Percentiles rank a stretch among this genome's conserved stretches.
phyloP scores from a whole-genome alignment of 2,113 vertebrate genomes.

The Urocolius indicus region DNA sequence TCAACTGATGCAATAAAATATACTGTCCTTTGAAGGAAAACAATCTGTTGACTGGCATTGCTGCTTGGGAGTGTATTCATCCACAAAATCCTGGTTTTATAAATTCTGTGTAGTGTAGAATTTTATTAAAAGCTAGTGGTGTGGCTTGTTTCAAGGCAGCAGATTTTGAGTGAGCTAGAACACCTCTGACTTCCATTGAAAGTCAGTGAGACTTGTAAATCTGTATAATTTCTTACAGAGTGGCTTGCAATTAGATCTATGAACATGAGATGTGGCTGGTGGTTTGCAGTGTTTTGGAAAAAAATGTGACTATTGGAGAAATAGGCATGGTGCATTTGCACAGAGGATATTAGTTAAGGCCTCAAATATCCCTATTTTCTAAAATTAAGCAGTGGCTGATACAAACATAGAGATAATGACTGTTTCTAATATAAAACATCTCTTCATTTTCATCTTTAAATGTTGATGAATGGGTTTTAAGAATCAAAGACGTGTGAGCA shows the following conservation, averaged over 20 bases:
- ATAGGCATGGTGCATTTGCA: neutral
- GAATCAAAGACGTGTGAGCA: neutral
- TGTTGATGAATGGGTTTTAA: neutral
- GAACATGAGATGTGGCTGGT: neutral
- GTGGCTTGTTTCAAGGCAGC: neutral
- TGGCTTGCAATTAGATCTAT: neutral
- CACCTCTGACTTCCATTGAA: neutral
- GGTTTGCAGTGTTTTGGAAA: neutral
- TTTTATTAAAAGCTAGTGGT: neutral
- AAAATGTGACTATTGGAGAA: neutral
- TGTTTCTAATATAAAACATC: neutral
- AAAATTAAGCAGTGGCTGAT: neutral
- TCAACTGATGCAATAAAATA: neutral
- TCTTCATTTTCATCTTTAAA: neutral
- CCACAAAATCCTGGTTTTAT: neutral
- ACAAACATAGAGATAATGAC: neutral
- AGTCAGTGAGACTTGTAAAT: neutral
- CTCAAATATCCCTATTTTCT: neutral
- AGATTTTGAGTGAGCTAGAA: neutral
- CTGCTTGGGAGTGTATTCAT: neutral
- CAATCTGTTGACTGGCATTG: neutral
- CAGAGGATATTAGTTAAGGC: neutral
- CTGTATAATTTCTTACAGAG: neutral
- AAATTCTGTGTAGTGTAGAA: neutral
- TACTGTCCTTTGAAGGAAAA: neutral